Evolutionary conservation across 2,113 vertebrate genomes (phyloP), one percentile per base, ranked within the genome.

Genomic region (Nothobranchius kuhntae): DNA sequence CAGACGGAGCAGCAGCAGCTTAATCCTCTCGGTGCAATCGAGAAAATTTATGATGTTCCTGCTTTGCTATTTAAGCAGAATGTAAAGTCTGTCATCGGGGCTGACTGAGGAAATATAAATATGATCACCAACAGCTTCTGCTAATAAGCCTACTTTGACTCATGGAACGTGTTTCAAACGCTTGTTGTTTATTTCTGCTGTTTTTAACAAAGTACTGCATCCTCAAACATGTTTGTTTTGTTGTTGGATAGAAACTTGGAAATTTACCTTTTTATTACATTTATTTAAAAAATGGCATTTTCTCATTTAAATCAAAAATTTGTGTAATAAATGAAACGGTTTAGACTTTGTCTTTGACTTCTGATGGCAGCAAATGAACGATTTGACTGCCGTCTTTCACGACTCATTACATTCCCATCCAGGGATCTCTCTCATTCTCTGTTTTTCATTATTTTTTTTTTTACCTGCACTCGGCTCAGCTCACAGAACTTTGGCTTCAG

Each of bases 1-100:
- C 63, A 70, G 30, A 70, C 70, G 60, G 21, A 71, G 61, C 40
- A 54, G 52, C 74, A 68, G 51, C 48, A 57, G 50, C 57, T 55
- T 82, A 66, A 82, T 71, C 77, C 63, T 66, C 36, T 81, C 56
- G 60, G 53, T 74, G 60, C 52, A 71, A 73, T 67, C 61, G 40
- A 55, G 53, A 72, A 38, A 21, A 57, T 9, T 38, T 60, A 44
- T 40, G n/a, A 21, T 40, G 50, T 68, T 71, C 7, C 62, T 45
- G 58, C 51, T 59, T 50, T 48, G 9, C 45, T 15, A 13, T 61
- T 56, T 36, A 52, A 40, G 44, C 36, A 46, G 66, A 62, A 54
- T 61, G 13, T 9, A 60, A 35, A 13, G 4, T 26, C 48, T 40
- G 36, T 40, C 36, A n/a, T 56, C 46, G 51, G 46, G 15, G 13